Evolutionary conservation across 2,888 invertebrate genomes (phyloP), one percentile per base, ranked within the genome.

Genomic region (Pherbina coryleti): DNA sequence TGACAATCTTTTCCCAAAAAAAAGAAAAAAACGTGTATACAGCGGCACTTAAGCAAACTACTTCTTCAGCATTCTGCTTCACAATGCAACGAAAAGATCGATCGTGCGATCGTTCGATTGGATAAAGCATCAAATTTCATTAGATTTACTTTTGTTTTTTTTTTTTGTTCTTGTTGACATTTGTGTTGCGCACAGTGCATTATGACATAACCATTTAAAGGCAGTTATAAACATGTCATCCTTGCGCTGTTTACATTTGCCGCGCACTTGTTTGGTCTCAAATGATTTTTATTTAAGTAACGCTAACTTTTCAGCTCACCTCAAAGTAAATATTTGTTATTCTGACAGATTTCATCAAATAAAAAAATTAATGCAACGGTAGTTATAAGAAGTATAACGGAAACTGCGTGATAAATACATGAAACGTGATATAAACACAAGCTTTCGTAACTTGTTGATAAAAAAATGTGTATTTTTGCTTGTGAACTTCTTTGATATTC

Each of bases 51-150:
- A 8, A 5, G 44, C 44, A 44, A 11, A 44, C 44, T 44, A 44
- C 44, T 44, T 44, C 7, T 11, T 7, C 11, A 14, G 14, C 14
- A 14, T 14, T 44, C 44, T 14, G 44, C 7, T 7, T 11, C 14
- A 11, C 44, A 44, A 11, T 44, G 14, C 14, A 44, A 11, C 2
- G 11, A 44, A 44, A 44, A 44, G 44, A 44, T 55, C 60, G 60
- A 60, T 28, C 60, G 22, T 28, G 4, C 25, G 60, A 60, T 28
- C 60, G 22, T 28, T 14, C 25, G 60, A 60, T 2, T 25, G 25
- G 11, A 60, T 60, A 60, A 57, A 60, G 28, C 28, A 60, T 60
- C 60, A 28, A 28, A 60, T 60, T 60, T 60, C 60, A 60, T 25
- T 28, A 4, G 5, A 25, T 28, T 25, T 14, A 28, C 14, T 19